Evolutionary conservation across 2,113 vertebrate species (phyloP), one percentile per base, ranked within the genome.

Genomic region (Empidonax traillii): DNA sequence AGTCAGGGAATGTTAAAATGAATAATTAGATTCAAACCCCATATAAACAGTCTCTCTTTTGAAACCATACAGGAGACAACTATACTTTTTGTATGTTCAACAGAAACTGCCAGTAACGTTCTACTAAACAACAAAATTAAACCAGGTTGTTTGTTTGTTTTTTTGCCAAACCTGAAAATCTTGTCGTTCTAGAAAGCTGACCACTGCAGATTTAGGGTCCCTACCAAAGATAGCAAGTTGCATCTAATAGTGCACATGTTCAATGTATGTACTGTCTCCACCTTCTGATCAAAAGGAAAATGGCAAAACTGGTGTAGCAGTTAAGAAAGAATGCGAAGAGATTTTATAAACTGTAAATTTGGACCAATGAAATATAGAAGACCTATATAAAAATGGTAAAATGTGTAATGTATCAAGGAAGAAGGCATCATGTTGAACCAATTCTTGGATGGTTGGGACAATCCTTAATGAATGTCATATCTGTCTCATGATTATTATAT

Each of bases 161-260:
- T 11, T 87, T 92, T 97, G 95, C 96, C 97, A 96, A 96, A 96
- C 91, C 44, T 90, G 80, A 72, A 77, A 17, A 47, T 85, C 23
- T 41, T 63, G 24, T 81, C 0, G 1, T 82, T 86, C 44, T 43
- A 68, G 92, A 62, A 87, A 63, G 59, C n/a, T 43, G 81, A 46
- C 39, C 71, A 39, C 75, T 23, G 51, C 53, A 72, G n/a, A 33
- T 46, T 41, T 59, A 59, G 77, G 39, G 81, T 82, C 89, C 89
- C 90, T 84, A 78, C 95, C 96, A 96, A 80, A 90, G 95, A 94
- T 17, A 68, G 83, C 37, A 75, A 78, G 41, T 59, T 82, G 68
- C 79, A 84, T 63, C 76, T 58, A 62, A 0, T 65, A 87, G 75
- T 84, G 81, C 90, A 22, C 10, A 0, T 96, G 77, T 96, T 97